A percentile compares a stretch with the other conserved stretches of the same genome.
These are phyloP conservation scores for Oncorhynchus keta DNA, from an alignment of 2,113 vertebrate genomes.

Conservation along the genomic window DNA sequence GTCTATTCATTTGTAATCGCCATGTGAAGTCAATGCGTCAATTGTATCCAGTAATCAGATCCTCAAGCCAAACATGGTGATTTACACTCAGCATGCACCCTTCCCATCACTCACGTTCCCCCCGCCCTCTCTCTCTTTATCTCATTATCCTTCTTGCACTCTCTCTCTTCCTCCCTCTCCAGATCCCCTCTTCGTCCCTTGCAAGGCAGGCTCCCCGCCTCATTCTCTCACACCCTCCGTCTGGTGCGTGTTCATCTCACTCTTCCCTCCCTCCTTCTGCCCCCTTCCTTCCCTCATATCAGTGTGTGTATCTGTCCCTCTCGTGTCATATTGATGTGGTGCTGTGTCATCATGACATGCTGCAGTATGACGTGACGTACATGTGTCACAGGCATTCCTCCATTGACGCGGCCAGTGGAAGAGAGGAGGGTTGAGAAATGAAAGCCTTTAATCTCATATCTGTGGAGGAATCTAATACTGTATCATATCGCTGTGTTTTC, in stretches of 20 bases:
- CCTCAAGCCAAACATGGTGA: neutral
- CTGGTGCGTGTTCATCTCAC: too few species aligned
- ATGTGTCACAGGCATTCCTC: neutral
- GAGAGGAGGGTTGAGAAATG: neutral
- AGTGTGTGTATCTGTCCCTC: neutral
- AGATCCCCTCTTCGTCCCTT: neutral
- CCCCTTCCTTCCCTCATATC: neutral
- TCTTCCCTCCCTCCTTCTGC: neutral
- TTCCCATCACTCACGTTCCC: neutral
- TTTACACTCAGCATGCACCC: neutral
- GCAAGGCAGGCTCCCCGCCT: neutral
- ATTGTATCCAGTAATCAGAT: neutral
- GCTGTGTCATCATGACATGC: neutral
- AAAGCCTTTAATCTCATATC: neutral
- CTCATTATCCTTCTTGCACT: neutral
- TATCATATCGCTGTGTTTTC: neutral
- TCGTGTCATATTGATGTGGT: neutral
- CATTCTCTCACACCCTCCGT: neutral
- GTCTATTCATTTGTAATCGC: constrained; percentile 12
- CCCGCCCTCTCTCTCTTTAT: neutral
- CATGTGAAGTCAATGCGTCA: constrained; percentile 1
- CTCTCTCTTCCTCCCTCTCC: neutral
- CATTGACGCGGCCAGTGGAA: too few species aligned
- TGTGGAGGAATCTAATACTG: neutral
- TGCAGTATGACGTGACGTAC: neutral